These are phyloP conservation scores for Folsomia manolachei DNA, from an alignment of 2,888 invertebrate genomes.

Conservation along the genomic window DNA sequence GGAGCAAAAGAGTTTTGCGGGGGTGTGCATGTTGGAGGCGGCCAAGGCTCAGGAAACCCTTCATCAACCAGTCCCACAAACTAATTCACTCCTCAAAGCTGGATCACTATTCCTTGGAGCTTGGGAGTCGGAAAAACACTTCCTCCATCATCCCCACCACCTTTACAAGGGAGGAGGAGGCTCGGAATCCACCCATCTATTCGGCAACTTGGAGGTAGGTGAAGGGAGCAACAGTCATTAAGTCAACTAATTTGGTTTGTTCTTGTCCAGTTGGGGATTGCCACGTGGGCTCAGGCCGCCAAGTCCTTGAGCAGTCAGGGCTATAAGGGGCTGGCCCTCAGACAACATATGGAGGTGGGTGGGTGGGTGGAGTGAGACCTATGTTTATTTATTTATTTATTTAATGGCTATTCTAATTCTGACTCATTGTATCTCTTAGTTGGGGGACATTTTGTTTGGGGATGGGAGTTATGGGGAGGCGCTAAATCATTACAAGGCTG, in stretches of 20 bases:
- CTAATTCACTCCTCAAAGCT: slow-evolving; percentile 43
- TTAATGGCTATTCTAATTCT: too few species aligned
- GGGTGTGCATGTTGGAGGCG: slow-evolving; percentile 46
- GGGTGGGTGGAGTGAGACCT: too few species aligned
- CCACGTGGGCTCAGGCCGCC: slow-evolving; percentile 41
- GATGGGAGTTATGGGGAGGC: slow-evolving; percentile 41
- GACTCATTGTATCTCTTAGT: slow-evolving; percentile 2
- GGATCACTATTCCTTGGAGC: slow-evolving; percentile 30
- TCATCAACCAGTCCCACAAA: slow-evolving; percentile 44
- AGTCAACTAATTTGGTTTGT: too few species aligned
- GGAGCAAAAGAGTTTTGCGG: slow-evolving; percentile 47
- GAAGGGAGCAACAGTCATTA: neutral
- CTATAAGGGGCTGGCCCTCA: slow-evolving; percentile 31
- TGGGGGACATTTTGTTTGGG: slow-evolving; percentile 14
- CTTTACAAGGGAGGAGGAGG: neutral
- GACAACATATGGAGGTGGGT: slow-evolving; percentile 38
- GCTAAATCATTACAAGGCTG: slow-evolving; percentile 42
- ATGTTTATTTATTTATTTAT: too few species aligned
- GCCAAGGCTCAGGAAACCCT: slow-evolving; percentile 48
- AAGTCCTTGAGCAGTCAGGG: slow-evolving; percentile 43
- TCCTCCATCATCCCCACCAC: too few species aligned
- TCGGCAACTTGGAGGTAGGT: slow-evolving; percentile 42
- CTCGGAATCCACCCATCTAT: slow-evolving; percentile 17
- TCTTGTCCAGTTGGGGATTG: slow-evolving; percentile 39
- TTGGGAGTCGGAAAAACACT: slow-evolving; percentile 13